Evolutionary conservation across 2,113 vertebrate species (phyloP), one percentile per base, ranked within the genome.

Genomic region (Triplophysa tibetana): DNA sequence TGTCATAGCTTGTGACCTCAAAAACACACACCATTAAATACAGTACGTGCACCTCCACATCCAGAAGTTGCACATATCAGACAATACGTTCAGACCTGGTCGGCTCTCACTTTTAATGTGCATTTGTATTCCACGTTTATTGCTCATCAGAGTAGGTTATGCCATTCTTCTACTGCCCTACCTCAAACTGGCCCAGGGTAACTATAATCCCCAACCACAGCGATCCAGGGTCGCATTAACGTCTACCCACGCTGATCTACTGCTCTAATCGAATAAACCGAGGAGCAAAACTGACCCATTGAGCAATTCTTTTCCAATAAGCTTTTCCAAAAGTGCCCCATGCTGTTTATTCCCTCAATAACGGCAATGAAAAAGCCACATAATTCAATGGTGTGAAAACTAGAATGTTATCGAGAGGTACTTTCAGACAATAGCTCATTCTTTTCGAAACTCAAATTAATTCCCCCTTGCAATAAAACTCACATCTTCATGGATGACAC

Each of bases 401-500:
- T 24, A 41, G 48, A 77, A 67, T 38, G 60, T 78, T 82, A 54
- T 26, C 68, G 63, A 56, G 61, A 73, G 58, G 21, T 24, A 21
- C 17, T 63, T 43, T 43, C 21, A 83, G 64, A 75, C 4, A 16
- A 21, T 76, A 45, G 58, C 61, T 75, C 21, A 73, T 65, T 77
- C 19, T 75, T 78, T 88, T 88, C 88, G 1, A 58, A 84, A 84
- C 74, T 88, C 82, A 81, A 85, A 86, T 83, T 88, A 83, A 85
- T 89, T 80, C 63, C 54, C 78, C 61, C 16, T 16, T 68, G 24
- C 76, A 86, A 89, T 87, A 85, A 88, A 88, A 82, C 81, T 85
- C 75, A 85, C 86, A 86, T 90, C 83, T 84, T 87, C 83, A 86
- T 83, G 88, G 87, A 87, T 86, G 82, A 84, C 85, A 84, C 70